phyloP scores from a whole-genome alignment of 2,797 vertebrate species.

The Sylvia borin region DNA sequence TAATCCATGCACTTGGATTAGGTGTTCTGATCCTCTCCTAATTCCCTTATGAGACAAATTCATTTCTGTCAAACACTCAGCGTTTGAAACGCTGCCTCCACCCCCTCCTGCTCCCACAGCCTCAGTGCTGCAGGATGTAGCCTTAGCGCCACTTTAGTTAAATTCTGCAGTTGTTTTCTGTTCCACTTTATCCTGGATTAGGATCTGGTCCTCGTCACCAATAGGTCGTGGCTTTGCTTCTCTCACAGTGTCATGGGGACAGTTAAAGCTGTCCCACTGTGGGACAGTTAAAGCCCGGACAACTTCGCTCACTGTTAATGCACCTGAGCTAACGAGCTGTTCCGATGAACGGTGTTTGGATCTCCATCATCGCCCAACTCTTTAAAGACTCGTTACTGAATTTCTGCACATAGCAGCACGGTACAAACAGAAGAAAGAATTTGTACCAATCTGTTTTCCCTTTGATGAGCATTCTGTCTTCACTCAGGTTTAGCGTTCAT shows the following conservation, averaged over 20 bases:
- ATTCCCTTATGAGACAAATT: not conserved
- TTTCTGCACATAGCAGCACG: not conserved
- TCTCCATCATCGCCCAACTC: not conserved
- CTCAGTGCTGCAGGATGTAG: not conserved
- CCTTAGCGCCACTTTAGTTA: slow-evolving; percentile 28
- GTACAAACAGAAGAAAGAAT: not conserved
- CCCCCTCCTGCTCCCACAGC: not conserved
- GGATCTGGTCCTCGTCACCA: not conserved
- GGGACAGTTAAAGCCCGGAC: not conserved
- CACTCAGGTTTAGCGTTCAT: not conserved
- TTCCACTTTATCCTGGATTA: slow-evolving; percentile 33
- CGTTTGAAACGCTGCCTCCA: not conserved
- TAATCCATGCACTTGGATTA: slow-evolving; percentile 37
- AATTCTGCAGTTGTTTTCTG: slow-evolving; percentile 22
- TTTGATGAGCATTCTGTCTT: not conserved
- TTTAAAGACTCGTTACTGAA: not conserved
- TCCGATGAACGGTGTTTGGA: not conserved
- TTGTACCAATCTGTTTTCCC: not conserved
- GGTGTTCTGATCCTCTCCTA: not conserved
- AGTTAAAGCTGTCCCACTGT: not conserved
- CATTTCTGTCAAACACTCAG: slow-evolving; percentile 37
- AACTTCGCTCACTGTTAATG: not conserved
- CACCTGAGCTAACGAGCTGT: not conserved
- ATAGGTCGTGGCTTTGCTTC: not conserved
- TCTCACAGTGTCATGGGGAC: not conserved